phyloP scores from a whole-genome alignment of 2,797 vertebrate genomes.

The Xyrichtys novacula region DNA sequence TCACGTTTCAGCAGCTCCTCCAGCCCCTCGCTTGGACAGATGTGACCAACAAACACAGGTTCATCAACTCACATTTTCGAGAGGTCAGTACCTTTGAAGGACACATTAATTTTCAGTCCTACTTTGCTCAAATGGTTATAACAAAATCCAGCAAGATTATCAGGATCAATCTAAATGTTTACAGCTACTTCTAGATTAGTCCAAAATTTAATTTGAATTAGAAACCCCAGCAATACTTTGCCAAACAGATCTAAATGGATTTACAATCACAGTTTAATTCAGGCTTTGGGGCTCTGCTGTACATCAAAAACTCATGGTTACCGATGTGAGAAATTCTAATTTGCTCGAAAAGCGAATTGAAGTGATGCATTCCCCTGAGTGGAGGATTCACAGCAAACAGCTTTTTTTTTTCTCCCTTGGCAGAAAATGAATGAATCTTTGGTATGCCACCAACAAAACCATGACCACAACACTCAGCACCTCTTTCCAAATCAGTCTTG shows the following conservation, averaged over 20 bases:
- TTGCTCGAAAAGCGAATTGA: neutral
- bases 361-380: neutral
- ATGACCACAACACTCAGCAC: neutral
- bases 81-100: conserved; percentile 4
- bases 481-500: neutral
- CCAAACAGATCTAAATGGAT: neutral
- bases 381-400: neutral
- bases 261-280: neutral
- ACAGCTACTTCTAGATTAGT: conserved; percentile 8
- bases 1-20: conserved; percentile 20
- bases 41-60: conserved; percentile 36
- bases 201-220: neutral
- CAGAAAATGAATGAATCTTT: neutral
- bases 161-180: neutral
- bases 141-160: conserved; percentile 24
- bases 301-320: neutral
- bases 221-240: neutral
- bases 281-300: neutral
- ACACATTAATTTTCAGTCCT: conserved; percentile 17
- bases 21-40: conserved; percentile 24
- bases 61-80: conserved; percentile 2
- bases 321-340: neutral
- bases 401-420: neutral
- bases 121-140: conserved; percentile 4
- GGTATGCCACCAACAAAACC: neutral